Percentiles rank a stretch among this genome's conserved stretches.
Conservation (phyloP, 2,888 invertebrate species). For the Chrysolina haemoptera region DNA sequence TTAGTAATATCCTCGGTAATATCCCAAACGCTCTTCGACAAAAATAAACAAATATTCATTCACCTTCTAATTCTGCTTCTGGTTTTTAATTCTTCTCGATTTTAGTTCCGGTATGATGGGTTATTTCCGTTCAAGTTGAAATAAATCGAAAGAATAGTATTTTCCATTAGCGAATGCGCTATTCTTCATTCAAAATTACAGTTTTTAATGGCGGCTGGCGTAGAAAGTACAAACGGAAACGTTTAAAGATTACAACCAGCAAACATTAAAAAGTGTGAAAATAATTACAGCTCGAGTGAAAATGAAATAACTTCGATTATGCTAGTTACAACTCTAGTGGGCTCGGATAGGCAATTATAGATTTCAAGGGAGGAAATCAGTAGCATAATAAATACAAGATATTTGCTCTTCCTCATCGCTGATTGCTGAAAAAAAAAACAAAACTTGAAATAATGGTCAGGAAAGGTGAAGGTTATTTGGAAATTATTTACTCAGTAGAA, state of each 20-base stretch:
- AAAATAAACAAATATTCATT: too few species aligned
- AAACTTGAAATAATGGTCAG: too few species aligned
- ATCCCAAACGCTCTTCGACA: too few species aligned
- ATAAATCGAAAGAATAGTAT: neutral
- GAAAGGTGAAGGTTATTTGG: too few species aligned
- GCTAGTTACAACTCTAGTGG: neutral
- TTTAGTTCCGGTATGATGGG: neutral
- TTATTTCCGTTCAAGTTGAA: slow-evolving; percentile 7
- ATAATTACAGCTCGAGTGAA: slow-evolving; percentile 1
- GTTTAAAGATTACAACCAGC: neutral
- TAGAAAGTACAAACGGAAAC: slow-evolving; percentile 20
- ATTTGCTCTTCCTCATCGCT: too few species aligned
- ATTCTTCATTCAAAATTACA: slow-evolving; percentile 13
- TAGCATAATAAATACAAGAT: neutral
- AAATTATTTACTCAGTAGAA: too few species aligned
- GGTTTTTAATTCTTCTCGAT: neutral
- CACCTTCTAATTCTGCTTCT: neutral
- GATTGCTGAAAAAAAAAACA: too few species aligned
- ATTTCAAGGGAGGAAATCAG: neutral
- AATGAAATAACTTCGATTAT: slow-evolving; percentile 5
- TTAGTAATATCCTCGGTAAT: too few species aligned
- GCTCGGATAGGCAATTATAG: neutral
- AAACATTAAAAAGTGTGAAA: neutral
- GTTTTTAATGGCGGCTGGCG: slow-evolving; percentile 9
- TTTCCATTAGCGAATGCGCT: neutral